Evolutionary conservation across 2,888 invertebrate genomes (phyloP).

Genomic region (Himalopsyche kuldschensis): DNA sequence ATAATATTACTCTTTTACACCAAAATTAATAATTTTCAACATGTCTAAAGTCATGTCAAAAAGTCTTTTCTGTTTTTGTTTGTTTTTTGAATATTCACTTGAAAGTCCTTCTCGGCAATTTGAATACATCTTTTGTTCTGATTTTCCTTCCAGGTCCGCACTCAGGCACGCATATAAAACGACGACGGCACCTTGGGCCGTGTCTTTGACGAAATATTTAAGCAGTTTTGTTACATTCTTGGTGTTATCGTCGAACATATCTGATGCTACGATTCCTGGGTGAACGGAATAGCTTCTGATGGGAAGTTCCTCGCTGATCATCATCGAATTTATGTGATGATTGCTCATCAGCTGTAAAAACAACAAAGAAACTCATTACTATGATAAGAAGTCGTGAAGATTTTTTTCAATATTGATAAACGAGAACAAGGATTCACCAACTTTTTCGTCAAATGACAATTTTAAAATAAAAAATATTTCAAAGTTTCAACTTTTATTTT

Average conservation of each 20-base stretch:
- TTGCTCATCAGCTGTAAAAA: conserved; percentile 58
- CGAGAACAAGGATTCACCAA: no score
- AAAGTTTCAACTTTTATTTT: no score
- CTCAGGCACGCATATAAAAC: conserved; percentile 78
- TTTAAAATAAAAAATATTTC: no score
- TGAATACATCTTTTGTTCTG: conserved; percentile 69
- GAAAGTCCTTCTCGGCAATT: conserved; percentile 69
- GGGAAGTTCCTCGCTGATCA: conserved; percentile 53
- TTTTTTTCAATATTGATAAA: no score
- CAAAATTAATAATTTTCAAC: not conserved
- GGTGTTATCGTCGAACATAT: conserved; percentile 66
- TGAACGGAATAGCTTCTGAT: conserved; percentile 77
- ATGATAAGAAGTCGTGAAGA: no score
- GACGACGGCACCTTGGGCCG: conserved; percentile 78
- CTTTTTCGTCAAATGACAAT: no score
- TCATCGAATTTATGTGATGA: conserved; percentile 61
- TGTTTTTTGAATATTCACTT: conserved; percentile 60
- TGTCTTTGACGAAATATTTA: conserved; percentile 73
- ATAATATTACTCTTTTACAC: not conserved
- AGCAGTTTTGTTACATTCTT: conserved; percentile 54
- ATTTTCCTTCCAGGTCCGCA: conserved; percentile 69
- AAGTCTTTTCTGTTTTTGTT: conserved; percentile 44
- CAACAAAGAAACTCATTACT: no score
- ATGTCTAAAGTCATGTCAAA: not conserved
- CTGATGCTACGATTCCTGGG: conserved; percentile 85